Percentiles rank a stretch among this genome's conserved stretches.
phyloP scores from a whole-genome alignment of 1,140 invertebrate genomes.

The Drosophila funebris region DNA sequence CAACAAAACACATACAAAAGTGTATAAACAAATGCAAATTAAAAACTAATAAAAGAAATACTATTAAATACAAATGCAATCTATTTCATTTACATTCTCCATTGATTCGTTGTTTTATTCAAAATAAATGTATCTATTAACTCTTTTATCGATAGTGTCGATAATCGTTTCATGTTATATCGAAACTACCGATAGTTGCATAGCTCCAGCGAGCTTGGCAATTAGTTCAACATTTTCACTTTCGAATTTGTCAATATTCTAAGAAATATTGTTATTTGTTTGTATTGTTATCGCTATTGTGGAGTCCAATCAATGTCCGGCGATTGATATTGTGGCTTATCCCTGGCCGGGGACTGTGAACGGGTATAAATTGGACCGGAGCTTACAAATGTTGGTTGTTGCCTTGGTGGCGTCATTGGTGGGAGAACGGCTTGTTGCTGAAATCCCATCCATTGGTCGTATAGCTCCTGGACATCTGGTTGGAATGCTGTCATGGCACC shows the following conservation, averaged over 20 bases:
- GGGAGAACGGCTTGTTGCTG: background rate
- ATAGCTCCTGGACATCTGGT: background rate
- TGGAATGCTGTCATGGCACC: background rate
- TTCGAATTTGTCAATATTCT: background rate
- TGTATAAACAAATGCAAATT: constrained; percentile 57
- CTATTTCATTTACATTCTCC: background rate
- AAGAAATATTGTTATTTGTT: background rate
- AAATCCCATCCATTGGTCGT: constrained; percentile 20
- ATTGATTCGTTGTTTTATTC: background rate
- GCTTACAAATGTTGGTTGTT: background rate
- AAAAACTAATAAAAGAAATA: constrained; percentile 40
- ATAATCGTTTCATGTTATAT: background rate
- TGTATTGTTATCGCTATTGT: background rate
- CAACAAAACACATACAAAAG: constrained; percentile 57
- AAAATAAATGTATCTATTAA: background rate
- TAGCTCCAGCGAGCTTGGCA: background rate
- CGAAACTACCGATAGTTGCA: constrained; percentile 10
- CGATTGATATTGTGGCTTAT: background rate
- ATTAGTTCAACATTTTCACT: background rate
- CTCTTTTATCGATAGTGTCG: constrained; percentile 5
- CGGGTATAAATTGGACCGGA: background rate
- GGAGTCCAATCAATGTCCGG: constrained; percentile 23
- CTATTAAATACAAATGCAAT: constrained; percentile 1
- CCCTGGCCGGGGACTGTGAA: background rate
- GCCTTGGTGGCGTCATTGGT: background rate